Conservation (phyloP, 35 echinoderm and acorn worm genomes). For the Heliocidaris erythrogramma region DNA sequence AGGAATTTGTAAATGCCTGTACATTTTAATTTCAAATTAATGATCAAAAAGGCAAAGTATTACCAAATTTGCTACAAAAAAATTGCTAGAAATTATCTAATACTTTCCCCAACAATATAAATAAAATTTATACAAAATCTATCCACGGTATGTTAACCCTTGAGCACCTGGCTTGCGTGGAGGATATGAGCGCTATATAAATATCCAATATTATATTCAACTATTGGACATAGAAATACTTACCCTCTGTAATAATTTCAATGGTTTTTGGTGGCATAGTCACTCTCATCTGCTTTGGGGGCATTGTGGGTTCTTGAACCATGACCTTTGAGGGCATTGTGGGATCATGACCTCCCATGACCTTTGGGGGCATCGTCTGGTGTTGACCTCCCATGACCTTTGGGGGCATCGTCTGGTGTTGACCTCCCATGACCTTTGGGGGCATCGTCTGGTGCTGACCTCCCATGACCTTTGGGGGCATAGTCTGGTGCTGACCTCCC, state of each 20-base stretch:
- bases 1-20: too few relatives aligned
- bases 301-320: conserved; percentile 55
- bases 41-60: too few relatives aligned
- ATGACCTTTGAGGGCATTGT: conserved; percentile 71
- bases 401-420: conserved; percentile 47
- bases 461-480: conserved; percentile 27
- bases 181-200: too few relatives aligned
- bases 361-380: conserved; percentile 33
- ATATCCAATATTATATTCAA: too few relatives aligned
- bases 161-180: too few relatives aligned
- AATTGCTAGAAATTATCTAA: too few relatives aligned
- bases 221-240: background rate
- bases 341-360: conserved; percentile 18
- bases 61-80: too few relatives aligned
- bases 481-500: background rate
- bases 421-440: conserved; percentile 28
- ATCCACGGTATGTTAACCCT: too few relatives aligned
- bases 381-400: conserved; percentile 31
- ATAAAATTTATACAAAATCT: too few relatives aligned
- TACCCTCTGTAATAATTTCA: background rate
- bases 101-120: too few relatives aligned
- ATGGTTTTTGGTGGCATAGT: conserved; percentile 24
- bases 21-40: too few relatives aligned
- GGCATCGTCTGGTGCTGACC: background rate
- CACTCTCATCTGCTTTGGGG: conserved; percentile 39